Evolutionary conservation across 2,888 invertebrate species (phyloP).

Genomic region (Chaitophorus viminalis): DNA sequence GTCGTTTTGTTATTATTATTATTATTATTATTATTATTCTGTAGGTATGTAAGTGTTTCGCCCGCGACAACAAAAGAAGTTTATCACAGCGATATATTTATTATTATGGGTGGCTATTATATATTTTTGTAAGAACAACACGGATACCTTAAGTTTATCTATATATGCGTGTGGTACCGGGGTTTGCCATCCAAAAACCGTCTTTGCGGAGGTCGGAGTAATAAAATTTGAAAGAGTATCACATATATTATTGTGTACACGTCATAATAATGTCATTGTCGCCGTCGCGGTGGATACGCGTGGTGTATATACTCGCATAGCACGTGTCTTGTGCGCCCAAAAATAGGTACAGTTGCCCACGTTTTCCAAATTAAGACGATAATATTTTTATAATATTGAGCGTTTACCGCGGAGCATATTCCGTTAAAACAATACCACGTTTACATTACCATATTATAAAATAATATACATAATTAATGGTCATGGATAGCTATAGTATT

Average conservation of each 20-base stretch:
- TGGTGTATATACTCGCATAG: no score
- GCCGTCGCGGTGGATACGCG: not conserved
- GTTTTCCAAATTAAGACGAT: slow-evolving; percentile 4
- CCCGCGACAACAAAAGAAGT: no score
- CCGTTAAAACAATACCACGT: not conserved
- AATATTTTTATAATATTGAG: not conserved
- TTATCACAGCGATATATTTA: no score
- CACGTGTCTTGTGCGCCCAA: not conserved
- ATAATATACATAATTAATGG: not conserved
- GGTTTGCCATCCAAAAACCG: not conserved
- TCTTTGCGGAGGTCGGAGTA: slow-evolving; percentile 24
- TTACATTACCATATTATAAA: not conserved
- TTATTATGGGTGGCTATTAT: no score
- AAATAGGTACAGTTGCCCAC: no score
- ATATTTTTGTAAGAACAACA: no score
- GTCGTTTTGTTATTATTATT: no score
- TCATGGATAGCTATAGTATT: not conserved
- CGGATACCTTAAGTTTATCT: not conserved
- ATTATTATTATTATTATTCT: no score
- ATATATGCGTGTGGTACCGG: not conserved
- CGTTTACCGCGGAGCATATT: not conserved
- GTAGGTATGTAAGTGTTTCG: no score
- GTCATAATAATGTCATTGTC: no score
- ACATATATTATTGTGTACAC: no score
- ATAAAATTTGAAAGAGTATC: not conserved